phyloP scores from a whole-genome alignment of 2,797 vertebrate genomes.

The Coccyzus lansbergi region DNA sequence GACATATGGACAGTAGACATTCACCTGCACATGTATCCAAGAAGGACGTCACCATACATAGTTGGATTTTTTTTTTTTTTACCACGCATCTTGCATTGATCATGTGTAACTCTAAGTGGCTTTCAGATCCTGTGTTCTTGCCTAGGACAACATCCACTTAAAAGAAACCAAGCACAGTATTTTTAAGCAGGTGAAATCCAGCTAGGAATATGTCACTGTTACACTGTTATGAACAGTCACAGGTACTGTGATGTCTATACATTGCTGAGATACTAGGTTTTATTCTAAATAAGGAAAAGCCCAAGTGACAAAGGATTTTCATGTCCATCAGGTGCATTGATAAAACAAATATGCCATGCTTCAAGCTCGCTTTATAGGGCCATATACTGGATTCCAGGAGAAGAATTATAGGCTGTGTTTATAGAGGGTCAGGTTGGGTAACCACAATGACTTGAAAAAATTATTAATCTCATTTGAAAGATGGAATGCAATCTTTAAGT shows the following conservation, averaged over 20 bases:
- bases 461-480: constrained; percentile 71
- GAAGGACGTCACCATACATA: neutral
- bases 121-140: neutral
- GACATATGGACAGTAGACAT: neutral
- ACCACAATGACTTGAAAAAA: constrained; percentile 62
- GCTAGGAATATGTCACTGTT: neutral
- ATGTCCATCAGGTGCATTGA: neutral
- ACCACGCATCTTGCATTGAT: neutral
- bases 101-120: neutral
- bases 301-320: neutral
- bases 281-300: neutral
- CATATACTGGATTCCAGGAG: constrained; percentile 46
- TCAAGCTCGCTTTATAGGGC: constrained; percentile 51
- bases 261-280: neutral
- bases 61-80: neutral
- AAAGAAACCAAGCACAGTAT: neutral
- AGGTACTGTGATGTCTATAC: neutral
- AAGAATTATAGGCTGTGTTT: constrained; percentile 64
- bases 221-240: neutral
- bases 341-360: neutral
- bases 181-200: neutral
- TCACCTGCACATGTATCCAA: neutral
- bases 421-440: constrained; percentile 63
- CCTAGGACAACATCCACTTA: neutral
- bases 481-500: constrained; percentile 61